Base-by-base conservation (phyloP, 2,888 invertebrate genomes). In the Macrosoma leucophasiata region DNA sequence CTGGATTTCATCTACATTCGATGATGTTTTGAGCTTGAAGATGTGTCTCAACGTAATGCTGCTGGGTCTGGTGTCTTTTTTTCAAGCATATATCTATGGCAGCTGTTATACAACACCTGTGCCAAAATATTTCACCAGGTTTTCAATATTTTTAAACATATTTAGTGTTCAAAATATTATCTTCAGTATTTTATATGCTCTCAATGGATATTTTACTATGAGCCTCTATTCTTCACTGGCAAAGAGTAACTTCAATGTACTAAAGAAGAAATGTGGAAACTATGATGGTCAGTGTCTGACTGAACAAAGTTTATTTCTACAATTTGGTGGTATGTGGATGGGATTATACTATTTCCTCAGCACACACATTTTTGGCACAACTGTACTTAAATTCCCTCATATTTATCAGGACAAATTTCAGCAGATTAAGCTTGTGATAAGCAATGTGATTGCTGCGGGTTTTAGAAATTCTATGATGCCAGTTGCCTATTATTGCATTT, bases 51-150 rank as follows among this genome's bases (percentile, higher is more conserved):
- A 88, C 48, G 85, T 91, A 25, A 66, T 90, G 13, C 86, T 91
- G 1, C 84, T 93, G 10, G 77, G 86, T 7, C 60, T 82, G 13
- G 85, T 91, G 1, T 88, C 91, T 6, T 87, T 90, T 39, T 81
- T 90, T 4, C 91, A 92, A 71, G 90, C 92, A n/a, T 77, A 91
- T 21, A 82, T 91, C 18, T 89, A 90, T 55, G 90, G 90, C 25
- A 91, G 90, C 56, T 89, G 89, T 45, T 91, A 91, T 50, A 81
- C 91, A 13, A 74, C 85, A 11, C 86, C 87, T 28, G 72, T 86
- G 19, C 81, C 84, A 0, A 91, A 89, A 52, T 86, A 87, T 41
- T 84, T 88, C 20, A 91, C 89, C 8, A 86, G 93, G 51, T 91
- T 91, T 51, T 85, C 86, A 2, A 89, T 89, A 73, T 76, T 92